A percentile compares a stretch with the other conserved stretches of the same genome.
Conservation (phyloP, 1,140 invertebrate genomes). For the Drosophila sp. region DNA sequence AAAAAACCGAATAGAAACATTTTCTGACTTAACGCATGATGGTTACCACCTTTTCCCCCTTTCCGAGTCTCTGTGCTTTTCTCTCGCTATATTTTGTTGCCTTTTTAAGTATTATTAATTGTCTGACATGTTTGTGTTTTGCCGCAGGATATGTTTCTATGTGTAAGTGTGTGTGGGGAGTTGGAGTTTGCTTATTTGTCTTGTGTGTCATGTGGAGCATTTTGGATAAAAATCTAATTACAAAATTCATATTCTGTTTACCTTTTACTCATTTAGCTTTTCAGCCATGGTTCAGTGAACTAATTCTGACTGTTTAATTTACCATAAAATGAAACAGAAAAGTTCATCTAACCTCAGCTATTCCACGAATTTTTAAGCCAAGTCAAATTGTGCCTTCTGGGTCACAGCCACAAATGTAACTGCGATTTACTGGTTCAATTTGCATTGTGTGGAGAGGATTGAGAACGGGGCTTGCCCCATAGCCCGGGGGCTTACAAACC, state of each 20-base stretch:
- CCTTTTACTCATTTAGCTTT: conserved; percentile 29
- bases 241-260: conserved; percentile 58
- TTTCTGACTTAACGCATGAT: conserved; percentile 16
- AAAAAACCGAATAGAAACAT: conserved; percentile 11
- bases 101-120: conserved; percentile 81
- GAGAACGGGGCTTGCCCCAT: conserved; percentile 40
- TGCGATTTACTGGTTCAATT: conserved; percentile 76
- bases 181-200: conserved; percentile 36
- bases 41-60: not conserved
- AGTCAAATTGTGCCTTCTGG: conserved; percentile 7
- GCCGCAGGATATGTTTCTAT: conserved; percentile 59
- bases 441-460: conserved; percentile 31
- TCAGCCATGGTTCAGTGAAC: conserved; percentile 21
- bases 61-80: conserved; percentile 18
- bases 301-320: conserved; percentile 50
- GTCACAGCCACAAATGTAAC: conserved; percentile 27
- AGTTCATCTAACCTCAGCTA: not conserved
- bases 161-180: conserved; percentile 9
- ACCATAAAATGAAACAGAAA: conserved; percentile 40
- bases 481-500: conserved; percentile 39
- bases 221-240: conserved; percentile 66
- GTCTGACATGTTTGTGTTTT: conserved; percentile 60
- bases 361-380: conserved; percentile 27
- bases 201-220: conserved; percentile 31
- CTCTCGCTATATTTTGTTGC: conserved; percentile 29